These are phyloP conservation scores for Neomicropteryx cornuta DNA, from an alignment of 1,140 invertebrate species.

Conservation along the genomic window DNA sequence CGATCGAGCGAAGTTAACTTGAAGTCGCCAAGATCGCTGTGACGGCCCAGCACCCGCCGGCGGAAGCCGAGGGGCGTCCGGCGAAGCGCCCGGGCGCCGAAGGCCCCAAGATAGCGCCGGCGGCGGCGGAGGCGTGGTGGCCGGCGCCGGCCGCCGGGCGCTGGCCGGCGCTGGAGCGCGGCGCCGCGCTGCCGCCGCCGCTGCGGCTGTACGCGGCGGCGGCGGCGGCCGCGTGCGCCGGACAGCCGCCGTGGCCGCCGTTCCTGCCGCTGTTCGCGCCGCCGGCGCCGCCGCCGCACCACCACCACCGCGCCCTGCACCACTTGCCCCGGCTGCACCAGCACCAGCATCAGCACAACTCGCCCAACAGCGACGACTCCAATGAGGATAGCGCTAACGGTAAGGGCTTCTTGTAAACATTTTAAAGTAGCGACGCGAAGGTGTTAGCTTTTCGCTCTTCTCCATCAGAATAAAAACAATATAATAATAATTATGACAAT, in stretches of 20 bases:
- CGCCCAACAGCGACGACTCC: constrained; percentile 45
- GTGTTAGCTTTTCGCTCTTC: too few relatives aligned
- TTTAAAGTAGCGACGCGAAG: too few relatives aligned
- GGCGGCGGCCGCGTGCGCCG: constrained; percentile 38
- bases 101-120: not conserved
- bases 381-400: constrained; percentile 43
- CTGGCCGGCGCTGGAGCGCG: constrained; percentile 25
- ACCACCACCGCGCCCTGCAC: constrained; percentile 12
- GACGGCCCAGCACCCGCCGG: constrained; percentile 25
- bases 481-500: too few relatives aligned
- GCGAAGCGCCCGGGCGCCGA: constrained; percentile 22
- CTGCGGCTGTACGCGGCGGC: constrained; percentile 46
- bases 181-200: constrained; percentile 40
- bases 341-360: not conserved
- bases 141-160: constrained; percentile 5
- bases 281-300: constrained; percentile 28
- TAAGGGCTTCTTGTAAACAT: too few relatives aligned
- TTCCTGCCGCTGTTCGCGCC: constrained; percentile 38
- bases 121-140: not conserved
- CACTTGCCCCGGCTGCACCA: constrained; percentile 26
- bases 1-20: too few relatives aligned
- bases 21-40: too few relatives aligned
- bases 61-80: constrained; percentile 23
- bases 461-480: too few relatives aligned
- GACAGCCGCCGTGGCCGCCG: constrained; percentile 40